A percentile compares a stretch with the other conserved stretches of the same genome.
Conservation (phyloP, 2,113 vertebrate genomes). For the Hemiprocne comata region DNA sequence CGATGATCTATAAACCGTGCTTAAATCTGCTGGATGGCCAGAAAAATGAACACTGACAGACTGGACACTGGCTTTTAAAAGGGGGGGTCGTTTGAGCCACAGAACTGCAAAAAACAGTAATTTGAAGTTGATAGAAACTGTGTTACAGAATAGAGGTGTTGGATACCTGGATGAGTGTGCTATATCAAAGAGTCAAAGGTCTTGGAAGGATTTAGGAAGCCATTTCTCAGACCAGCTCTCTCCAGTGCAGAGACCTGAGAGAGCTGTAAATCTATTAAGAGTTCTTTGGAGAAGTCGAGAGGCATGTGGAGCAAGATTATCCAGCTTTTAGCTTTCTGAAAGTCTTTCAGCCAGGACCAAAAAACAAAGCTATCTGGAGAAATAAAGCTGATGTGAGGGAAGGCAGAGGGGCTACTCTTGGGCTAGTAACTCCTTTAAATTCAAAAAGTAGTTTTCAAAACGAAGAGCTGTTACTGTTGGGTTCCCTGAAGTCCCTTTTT, state of each 20-base stretch:
- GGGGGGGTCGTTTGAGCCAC: neutral
- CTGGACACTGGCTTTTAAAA: neutral
- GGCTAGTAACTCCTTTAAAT: neutral
- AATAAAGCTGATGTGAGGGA: neutral
- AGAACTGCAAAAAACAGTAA: neutral
- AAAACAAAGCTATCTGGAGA: neutral
- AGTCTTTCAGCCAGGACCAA: neutral
- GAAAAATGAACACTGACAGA: neutral
- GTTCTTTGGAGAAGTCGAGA: constrained; percentile 24
- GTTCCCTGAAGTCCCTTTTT: neutral
- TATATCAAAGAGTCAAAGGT: neutral
- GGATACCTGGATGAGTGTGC: neutral
- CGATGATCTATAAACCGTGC: neutral
- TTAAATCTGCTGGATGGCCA: neutral
- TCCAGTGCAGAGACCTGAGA: neutral
- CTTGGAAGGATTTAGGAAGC: constrained; percentile 33
- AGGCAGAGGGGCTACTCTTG: neutral
- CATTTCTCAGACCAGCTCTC: constrained; percentile 8
- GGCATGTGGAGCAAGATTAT: constrained; percentile 4
- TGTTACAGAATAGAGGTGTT: neutral
- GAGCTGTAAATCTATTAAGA: constrained; percentile 9
- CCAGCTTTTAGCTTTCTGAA: constrained; percentile 1
- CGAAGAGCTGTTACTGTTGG: neutral
- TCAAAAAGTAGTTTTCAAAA: neutral
- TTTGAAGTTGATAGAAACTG: neutral